phyloP scores from a whole-genome alignment of 2,113 vertebrate genomes.

The Nothobranchius kuhntae region DNA sequence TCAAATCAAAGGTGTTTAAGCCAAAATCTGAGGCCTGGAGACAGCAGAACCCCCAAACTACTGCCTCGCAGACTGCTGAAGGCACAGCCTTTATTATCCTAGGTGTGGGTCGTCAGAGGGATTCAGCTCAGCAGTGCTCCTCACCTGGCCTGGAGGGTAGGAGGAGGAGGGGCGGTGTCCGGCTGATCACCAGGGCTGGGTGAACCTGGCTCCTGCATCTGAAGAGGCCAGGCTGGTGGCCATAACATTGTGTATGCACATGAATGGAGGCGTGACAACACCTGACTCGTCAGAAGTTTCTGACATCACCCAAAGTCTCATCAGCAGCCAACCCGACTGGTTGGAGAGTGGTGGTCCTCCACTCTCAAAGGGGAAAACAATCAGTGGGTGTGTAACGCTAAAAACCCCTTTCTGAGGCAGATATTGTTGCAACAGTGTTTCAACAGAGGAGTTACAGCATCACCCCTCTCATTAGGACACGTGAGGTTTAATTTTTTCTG shows the following conservation, averaged over 20 bases:
- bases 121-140: constrained; percentile 13
- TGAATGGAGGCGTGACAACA: constrained; percentile 36
- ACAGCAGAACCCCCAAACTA: no score
- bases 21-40: no score
- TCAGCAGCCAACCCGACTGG: constrained; percentile 31
- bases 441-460: constrained; percentile 25
- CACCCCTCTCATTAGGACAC: constrained; percentile 22
- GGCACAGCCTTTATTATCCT: no score
- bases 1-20: no score
- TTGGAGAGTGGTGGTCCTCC: constrained; percentile 7
- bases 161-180: no score
- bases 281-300: constrained; percentile 14
- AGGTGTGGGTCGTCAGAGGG: no score
- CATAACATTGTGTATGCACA: constrained; percentile 18
- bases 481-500: constrained; percentile 39
- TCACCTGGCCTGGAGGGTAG: background rate
- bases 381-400: constrained; percentile 27
- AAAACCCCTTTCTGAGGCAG: constrained; percentile 54
- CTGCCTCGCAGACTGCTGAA: no score
- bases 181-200: no score
- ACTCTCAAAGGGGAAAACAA: constrained; percentile 40
- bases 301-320: constrained; percentile 49
- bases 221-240: no score
- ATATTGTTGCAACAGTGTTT: constrained; percentile 58
- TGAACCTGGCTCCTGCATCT: no score